These are phyloP conservation scores for Spinibarbus caldwelli DNA, from an alignment of 2,797 vertebrate genomes.

Conservation along the genomic window DNA sequence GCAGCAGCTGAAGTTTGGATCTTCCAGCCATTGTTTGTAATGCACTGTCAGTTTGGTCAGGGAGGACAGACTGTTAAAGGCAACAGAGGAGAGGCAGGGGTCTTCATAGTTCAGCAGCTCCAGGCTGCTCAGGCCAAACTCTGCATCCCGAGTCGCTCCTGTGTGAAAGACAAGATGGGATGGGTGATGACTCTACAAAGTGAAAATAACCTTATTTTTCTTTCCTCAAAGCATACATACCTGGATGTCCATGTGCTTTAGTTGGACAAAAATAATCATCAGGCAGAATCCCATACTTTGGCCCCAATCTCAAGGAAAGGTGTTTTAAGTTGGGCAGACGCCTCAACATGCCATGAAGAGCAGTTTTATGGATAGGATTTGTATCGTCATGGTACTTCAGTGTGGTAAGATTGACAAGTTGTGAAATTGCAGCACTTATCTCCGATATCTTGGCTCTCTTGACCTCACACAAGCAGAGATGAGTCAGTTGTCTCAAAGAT, in stretches of 20 bases:
- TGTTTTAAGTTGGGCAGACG: slow-evolving; percentile 63
- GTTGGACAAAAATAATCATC: slow-evolving; percentile 58
- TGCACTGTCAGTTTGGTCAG: slow-evolving; percentile 58
- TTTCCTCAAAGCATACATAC: slow-evolving; percentile 30
- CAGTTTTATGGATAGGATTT: slow-evolving; percentile 50
- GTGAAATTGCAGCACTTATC: slow-evolving; percentile 48
- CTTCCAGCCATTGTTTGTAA: slow-evolving; percentile 39
- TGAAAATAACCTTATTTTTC: neutral
- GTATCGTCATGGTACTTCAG: slow-evolving; percentile 61
- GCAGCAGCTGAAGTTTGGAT: slow-evolving; percentile 24
- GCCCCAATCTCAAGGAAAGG: slow-evolving; percentile 63
- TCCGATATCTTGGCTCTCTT: slow-evolving; percentile 31
- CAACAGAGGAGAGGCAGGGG: slow-evolving; percentile 59
- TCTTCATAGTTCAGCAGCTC: slow-evolving; percentile 66
- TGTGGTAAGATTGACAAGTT: slow-evolving; percentile 60
- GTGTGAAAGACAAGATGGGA: neutral
- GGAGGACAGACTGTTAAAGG: slow-evolving; percentile 55
- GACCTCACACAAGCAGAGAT: slow-evolving; percentile 64
- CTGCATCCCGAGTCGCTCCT: neutral
- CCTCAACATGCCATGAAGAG: slow-evolving; percentile 57
- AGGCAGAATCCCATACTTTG: slow-evolving; percentile 54
- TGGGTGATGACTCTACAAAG: neutral
- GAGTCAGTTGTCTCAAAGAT: slow-evolving; percentile 59
- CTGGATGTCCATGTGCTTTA: slow-evolving; percentile 29
- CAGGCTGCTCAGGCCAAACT: slow-evolving; percentile 56